Evolutionary conservation across 2,888 invertebrate genomes (phyloP).

Genomic region (Acanthosepion pharaonis): DNA sequence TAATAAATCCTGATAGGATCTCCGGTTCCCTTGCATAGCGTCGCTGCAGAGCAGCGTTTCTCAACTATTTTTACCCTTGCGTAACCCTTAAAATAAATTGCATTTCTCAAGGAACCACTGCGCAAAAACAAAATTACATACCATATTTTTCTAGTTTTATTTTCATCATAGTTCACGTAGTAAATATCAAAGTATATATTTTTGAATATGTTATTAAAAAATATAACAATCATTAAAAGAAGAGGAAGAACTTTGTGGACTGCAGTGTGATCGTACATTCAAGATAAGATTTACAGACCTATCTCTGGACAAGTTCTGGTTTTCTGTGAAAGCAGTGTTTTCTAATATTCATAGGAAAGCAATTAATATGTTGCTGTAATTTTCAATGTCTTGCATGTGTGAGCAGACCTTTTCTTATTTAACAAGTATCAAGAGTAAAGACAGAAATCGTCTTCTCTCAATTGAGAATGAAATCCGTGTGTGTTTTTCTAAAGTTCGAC

Average conservation of each 20-base stretch:
- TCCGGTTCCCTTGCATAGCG: too few species aligned
- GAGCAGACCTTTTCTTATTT: slow-evolving; percentile 42
- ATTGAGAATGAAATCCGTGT: too few species aligned
- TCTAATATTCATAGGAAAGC: background rate
- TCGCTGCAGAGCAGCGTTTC: too few species aligned
- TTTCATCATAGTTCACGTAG: too few species aligned
- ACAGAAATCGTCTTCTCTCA: background rate
- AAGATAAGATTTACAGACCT: slow-evolving; percentile 34
- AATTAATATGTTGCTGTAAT: background rate
- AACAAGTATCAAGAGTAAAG: slow-evolving; percentile 40
- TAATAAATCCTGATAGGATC: too few species aligned
- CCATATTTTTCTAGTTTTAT: too few species aligned
- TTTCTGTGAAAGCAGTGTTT: background rate
- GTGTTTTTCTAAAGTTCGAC: too few species aligned
- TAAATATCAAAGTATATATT: background rate
- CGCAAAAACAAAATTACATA: too few species aligned
- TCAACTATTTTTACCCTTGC: too few species aligned
- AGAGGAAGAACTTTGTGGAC: slow-evolving; percentile 24
- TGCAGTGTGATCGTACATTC: background rate
- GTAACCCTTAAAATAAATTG: too few species aligned
- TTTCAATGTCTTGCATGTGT: slow-evolving; percentile 37
- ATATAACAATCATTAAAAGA: background rate
- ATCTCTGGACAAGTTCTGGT: background rate
- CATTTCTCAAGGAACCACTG: too few species aligned
- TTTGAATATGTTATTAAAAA: too few species aligned